Evolutionary conservation across 2,797 vertebrate species (phyloP), one percentile per base, ranked within the genome.

Genomic region (Typhlichthys eigenmanni): DNA sequence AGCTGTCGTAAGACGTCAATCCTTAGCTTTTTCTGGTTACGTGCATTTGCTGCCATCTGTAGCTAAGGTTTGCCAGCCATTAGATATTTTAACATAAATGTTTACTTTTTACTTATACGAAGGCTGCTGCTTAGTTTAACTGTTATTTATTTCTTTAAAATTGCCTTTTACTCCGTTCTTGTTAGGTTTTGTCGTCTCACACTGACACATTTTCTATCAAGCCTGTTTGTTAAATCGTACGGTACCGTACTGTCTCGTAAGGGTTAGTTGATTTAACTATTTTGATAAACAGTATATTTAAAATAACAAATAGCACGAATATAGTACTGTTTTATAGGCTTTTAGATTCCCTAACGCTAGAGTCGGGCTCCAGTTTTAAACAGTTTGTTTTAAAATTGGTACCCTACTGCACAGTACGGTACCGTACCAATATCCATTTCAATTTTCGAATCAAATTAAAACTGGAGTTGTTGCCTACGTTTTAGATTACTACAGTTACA

Each of bases 1-100:
- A 85, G 80, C 72, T 65, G 59, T 75, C 65, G 66, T 62, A 66
- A 67, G 56, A 13, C 68, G 69, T 76, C 80, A 73, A 76, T 55
- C 53, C 19, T 53, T 65, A 50, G 29, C 16, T 66, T 51, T 65
- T 66, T 66, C 17, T 4, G 58, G 19, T 60, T 64, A 13, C 54
- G 65, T 61, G 46, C 72, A 69, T 69, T 72, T 68, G 19, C 32
- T 68, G 49, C 46, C 55, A 48, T 34, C 14, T 1, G 47, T 57
- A 53, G 52, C 56, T 47, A 13, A n/a, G 2, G 55, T 0, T 5
- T 1, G 1, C 3, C 7, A 9, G 43, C 0, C 17, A 0, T 0
- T 17, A 50, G 14, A 3, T 5, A 16, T 53, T 9, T 0, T n/a
- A 24, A 9, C 47, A 13, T 48, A 48, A 48, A 48, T 29, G 24